Evolutionary conservation across 2,797 vertebrate genomes (phyloP), one percentile per base, ranked within the genome.

Genomic region (Holocentrus rufus): DNA sequence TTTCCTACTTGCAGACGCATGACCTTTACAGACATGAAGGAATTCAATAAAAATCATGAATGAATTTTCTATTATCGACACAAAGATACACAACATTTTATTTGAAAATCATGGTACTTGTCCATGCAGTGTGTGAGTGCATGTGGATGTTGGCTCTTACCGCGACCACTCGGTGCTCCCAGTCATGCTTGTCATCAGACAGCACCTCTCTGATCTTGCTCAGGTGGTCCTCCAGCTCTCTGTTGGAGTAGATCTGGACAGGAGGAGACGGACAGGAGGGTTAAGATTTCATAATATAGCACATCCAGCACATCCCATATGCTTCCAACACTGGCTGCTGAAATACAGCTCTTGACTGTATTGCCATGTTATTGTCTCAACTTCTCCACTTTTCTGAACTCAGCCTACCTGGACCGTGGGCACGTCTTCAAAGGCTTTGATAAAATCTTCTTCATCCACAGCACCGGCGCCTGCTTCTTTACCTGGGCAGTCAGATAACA

Each of bases 101-200:
- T 27, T 8, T 34, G 31, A 34, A 3, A 34, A 6, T 34, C 25
- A 4, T 27, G 25, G 25, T 27, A 27, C 25, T 7, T 44, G 34
- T 54, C 34, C 39, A 11, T 65, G 42, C 42, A 44, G 22, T n/a
- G 14, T 36, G 42, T 57, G 9, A 13, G 10, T 58, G 46, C 36
- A 50, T 14, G 42, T 42, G 36, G 11, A n/a, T n/a, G 44, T n/a
- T 0, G 13, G 7, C 46, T 34, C 96, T 96, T 93, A 99, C 98
- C 52, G 98, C 97, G 0, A 89, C 89, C 55, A 99, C 96, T 82
- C 98, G 93, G 85, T 98, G 97, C 65, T 99, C 98, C 98, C 98
- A 99, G 88, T 99, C 98, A 4, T 99, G 97, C 69, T 99, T 99
- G 67, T 99, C 98, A 81, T 99, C 98, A 54, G 96, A 97, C 0